Conservation (phyloP, 2,888 invertebrate genomes). For the Drosophila setosimentum region DNA sequence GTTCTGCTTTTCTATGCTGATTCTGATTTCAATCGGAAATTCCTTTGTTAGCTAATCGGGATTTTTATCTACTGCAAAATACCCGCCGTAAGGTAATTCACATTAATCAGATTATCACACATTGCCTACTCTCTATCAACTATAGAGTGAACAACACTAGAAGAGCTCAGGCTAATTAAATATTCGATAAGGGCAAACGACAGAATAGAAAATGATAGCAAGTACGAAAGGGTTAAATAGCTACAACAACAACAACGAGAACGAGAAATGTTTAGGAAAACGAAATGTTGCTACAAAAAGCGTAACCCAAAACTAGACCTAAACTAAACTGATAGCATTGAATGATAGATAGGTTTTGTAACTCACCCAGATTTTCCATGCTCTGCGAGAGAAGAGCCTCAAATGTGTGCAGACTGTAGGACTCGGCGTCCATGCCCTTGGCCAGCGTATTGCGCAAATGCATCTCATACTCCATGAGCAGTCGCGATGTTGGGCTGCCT, state of each 20-base stretch:
- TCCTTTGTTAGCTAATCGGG: constrained; percentile 32
- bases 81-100: constrained; percentile 30
- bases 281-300: constrained; percentile 41
- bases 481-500: constrained; percentile 93
- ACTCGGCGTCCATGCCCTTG: constrained; percentile 98
- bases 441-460: constrained; percentile 96
- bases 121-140: background rate
- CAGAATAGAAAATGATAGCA: constrained; percentile 38
- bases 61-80: constrained; percentile 1
- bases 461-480: constrained; percentile 96
- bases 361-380: constrained; percentile 96
- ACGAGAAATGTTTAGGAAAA: constrained; percentile 29
- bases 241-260: constrained; percentile 70
- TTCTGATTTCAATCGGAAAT: constrained; percentile 40
- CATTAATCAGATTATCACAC: constrained; percentile 73
- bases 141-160: background rate
- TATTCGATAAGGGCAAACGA: constrained; percentile 69
- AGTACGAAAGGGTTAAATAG: constrained; percentile 28
- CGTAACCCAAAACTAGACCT: constrained; percentile 36
- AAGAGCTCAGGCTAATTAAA: constrained; percentile 65
- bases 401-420: constrained; percentile 96
- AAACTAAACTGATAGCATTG: constrained; percentile 12
- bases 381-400: constrained; percentile 96
- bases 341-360: background rate
- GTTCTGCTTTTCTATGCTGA: constrained; percentile 6